A percentile compares a stretch with the other conserved stretches of the same genome.
Conservation (phyloP, 1,140 invertebrate genomes). For the Dryas iulia region DNA sequence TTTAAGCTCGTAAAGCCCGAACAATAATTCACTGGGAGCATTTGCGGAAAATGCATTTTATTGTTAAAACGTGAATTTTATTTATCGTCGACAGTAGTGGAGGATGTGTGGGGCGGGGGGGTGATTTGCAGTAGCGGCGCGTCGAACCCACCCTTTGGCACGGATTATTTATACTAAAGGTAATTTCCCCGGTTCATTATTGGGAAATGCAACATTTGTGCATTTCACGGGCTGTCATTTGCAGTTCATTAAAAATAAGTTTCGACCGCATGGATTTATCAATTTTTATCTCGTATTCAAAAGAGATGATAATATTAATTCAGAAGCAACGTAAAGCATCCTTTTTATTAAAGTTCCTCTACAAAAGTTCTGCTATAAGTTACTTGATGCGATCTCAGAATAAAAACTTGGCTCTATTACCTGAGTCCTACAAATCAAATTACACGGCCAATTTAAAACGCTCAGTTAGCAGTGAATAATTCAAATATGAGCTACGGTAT, state of each 20-base stretch:
- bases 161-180: constrained; percentile 79
- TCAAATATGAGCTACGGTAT: constrained; percentile 44
- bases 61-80: constrained; percentile 81
- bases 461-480: constrained; percentile 53
- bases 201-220: constrained; percentile 76
- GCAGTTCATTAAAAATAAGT: constrained; percentile 73
- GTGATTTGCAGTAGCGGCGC: constrained; percentile 76
- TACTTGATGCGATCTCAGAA: constrained; percentile 35
- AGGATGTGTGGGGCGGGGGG: constrained; percentile 48
- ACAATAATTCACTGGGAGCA: constrained; percentile 78
- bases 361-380: constrained; percentile 29
- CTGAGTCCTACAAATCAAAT: constrained; percentile 45
- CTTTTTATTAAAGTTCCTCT: constrained; percentile 23
- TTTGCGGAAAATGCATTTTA: constrained; percentile 81
- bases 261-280: constrained; percentile 38
- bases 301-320: background rate
- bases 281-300: constrained; percentile 20
- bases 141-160: constrained; percentile 76
- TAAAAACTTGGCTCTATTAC: constrained; percentile 40
- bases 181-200: constrained; percentile 79
- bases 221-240: constrained; percentile 70
- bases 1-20: constrained; percentile 78
- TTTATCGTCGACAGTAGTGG: constrained; percentile 78
- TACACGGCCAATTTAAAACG: constrained; percentile 53
- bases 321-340: constrained; percentile 4